Conservation (phyloP, 30 jellyfish, hydroid and myxozoan genomes). For the Mastigias papua region DNA sequence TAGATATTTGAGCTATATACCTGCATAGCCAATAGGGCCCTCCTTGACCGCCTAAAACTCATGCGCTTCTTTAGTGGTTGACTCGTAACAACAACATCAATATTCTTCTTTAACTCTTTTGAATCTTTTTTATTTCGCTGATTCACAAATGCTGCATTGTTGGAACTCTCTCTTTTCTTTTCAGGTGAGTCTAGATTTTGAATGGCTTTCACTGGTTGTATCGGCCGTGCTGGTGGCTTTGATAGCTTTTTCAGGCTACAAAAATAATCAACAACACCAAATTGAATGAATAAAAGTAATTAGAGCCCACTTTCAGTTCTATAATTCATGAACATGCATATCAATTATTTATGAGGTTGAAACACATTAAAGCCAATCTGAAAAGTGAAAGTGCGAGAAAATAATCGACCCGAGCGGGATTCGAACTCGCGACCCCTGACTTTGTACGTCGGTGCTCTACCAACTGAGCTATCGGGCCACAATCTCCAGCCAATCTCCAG, state of each 20-base stretch:
- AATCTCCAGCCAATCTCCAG: too few relatives aligned
- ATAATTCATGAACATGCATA: background rate
- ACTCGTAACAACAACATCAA: conserved; percentile 72
- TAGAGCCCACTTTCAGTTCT: background rate
- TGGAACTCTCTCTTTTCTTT: conserved; percentile 12
- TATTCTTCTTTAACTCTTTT: conserved; percentile 33
- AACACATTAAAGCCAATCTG: too few relatives aligned
- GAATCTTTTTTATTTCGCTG: conserved; percentile 25
- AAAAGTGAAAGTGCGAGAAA: too few relatives aligned
- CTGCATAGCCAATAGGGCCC: conserved; percentile 9
- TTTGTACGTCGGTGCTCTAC: too few relatives aligned
- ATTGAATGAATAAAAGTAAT: background rate
- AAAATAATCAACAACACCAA: background rate
- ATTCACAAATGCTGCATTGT: conserved; percentile 1
- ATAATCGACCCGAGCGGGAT: too few relatives aligned
- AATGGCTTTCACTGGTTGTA: conserved; percentile 90
- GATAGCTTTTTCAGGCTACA: conserved; percentile 83
- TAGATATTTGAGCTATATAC: background rate
- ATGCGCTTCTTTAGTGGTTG: conserved; percentile 53
- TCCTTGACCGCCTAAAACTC: conserved; percentile 72
- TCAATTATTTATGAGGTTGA: background rate
- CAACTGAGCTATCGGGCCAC: too few relatives aligned
- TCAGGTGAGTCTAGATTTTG: conserved; percentile 26
- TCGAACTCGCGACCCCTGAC: too few relatives aligned
- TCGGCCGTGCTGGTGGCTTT: conserved; percentile 84